Base-by-base conservation (phyloP, 2,888 invertebrate species). In the Drosophila pegasa region DNA sequence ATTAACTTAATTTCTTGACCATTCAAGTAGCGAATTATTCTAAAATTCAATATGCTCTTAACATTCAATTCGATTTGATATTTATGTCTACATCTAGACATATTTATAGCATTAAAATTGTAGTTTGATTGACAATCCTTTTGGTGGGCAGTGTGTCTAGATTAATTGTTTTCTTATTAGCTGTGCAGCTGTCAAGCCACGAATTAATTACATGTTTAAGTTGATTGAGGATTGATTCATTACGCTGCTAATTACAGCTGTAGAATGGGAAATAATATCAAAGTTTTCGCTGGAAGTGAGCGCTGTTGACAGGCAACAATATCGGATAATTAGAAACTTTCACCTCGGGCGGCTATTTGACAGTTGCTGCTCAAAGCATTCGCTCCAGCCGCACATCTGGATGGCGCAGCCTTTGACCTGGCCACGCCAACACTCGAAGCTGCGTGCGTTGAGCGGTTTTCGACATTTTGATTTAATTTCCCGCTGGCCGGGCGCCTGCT, bases 381-480 rank as follows among this genome's bases (percentile, higher is more conserved):
- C 35, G 7, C 33, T 20, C n/a, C 20, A n/a, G 29, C 37, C 55
- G 41, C 60, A 59, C 64, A 52, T 52, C 56, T 61, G 58, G 16
- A 40, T 18, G 55, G 18, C 61, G 0, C 37, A 74, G 37, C 61
- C 78, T 75, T 70, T 75, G 78, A 60, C 70, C 43, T 47, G 57
- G 54, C 18, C 51, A 29, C 25, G 40, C 38, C 22, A 69, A 55
- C 31, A 50, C 35, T 65, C 33, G 8, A 27, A 9, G 48, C 60
- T 71, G 66, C 35, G 57, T 73, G 51, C 64, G 40, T 60, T 61
- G 64, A 48, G 31, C 64, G 59, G 51, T 43, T 71, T 61, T 61
- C 50, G 43, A 65, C 67, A 72, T 80, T 81, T 67, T 84, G 75
- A 88, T 88, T 88, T 67, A 75, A 88, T 87, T 88, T 87, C 50